Percentiles rank a stretch among this genome's conserved stretches.
Conservation (phyloP, 2,888 invertebrate genomes). For the Barypeithes pellucidus region DNA sequence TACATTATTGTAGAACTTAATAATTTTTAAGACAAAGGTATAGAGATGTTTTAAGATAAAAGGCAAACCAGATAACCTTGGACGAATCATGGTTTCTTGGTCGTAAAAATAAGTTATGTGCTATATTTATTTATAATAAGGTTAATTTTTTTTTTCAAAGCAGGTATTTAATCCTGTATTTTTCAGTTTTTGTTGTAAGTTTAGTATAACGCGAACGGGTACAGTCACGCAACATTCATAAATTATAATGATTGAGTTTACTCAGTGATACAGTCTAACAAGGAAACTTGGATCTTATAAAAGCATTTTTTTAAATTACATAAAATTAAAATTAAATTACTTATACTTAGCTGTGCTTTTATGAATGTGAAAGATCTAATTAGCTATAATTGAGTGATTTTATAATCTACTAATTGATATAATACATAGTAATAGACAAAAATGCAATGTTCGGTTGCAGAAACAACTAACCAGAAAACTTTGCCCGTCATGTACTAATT, state of each 20-base stretch:
- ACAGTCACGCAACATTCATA: slow-evolving; percentile 39
- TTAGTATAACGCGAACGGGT: slow-evolving; percentile 14
- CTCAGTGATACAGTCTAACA: slow-evolving; percentile 17
- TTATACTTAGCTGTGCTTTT: neutral
- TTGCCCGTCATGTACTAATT: no score
- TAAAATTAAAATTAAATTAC: neutral
- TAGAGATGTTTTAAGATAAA: slow-evolving; percentile 47
- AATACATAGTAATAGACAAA: no score
- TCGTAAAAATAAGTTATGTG: slow-evolving; percentile 33
- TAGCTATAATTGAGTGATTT: neutral
- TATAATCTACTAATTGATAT: no score
- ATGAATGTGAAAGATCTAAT: neutral
- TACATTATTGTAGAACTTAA: slow-evolving; percentile 25
- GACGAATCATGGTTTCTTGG: slow-evolving; percentile 42
- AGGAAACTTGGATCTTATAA: neutral
- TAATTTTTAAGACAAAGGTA: slow-evolving; percentile 54
- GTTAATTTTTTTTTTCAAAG: slow-evolving; percentile 36
- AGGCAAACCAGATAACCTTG: slow-evolving; percentile 52
- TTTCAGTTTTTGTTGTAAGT: slow-evolving; percentile 14
- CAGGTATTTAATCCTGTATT: slow-evolving; percentile 22
- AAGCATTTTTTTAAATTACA: neutral
- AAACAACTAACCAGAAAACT: no score
- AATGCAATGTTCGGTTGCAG: no score
- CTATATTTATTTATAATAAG: slow-evolving; percentile 44
- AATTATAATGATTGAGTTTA: slow-evolving; percentile 21